phyloP scores from a whole-genome alignment of 2,113 vertebrate species.

The Hypomesus transpacificus region DNA sequence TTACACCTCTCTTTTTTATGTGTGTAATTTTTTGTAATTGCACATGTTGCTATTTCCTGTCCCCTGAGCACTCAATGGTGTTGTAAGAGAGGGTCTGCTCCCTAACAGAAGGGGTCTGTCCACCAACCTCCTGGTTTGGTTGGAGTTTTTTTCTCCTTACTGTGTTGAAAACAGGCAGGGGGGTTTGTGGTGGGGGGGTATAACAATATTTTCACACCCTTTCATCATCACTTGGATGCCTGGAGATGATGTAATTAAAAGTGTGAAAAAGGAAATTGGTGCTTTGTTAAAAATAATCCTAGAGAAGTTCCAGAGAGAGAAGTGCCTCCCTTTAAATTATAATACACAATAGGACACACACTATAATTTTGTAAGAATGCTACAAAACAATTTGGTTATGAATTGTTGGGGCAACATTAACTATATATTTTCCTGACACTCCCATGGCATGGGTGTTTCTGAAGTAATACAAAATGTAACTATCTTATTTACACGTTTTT shows the following conservation, averaged over 20 bases:
- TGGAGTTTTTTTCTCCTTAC: conserved; percentile 30
- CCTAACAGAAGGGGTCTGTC: conserved; percentile 43
- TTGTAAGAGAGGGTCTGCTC: conserved; percentile 20
- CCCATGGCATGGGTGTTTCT: too few relatives aligned
- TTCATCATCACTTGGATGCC: conserved; percentile 7
- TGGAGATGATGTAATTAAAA: background rate
- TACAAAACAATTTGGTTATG: too few relatives aligned
- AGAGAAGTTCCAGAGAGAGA: too few relatives aligned
- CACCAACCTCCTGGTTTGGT: conserved; percentile 5
- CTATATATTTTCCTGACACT: too few relatives aligned
- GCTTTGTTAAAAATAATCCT: background rate
- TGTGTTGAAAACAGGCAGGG: conserved; percentile 14
- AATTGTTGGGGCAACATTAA: too few relatives aligned
- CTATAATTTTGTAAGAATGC: too few relatives aligned
- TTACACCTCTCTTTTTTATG: conserved; percentile 7
- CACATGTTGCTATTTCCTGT: conserved; percentile 50
- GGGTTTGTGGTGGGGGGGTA: background rate
- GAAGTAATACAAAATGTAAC: too few relatives aligned
- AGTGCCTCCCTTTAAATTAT: too few relatives aligned
- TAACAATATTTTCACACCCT: background rate
- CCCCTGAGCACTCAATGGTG: conserved; percentile 30
- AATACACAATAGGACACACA: too few relatives aligned
- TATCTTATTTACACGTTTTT: too few relatives aligned
- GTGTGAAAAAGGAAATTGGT: background rate
- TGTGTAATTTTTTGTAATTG: conserved; percentile 35